These are phyloP conservation scores for Galaxias olidus DNA, from an alignment of 2,797 vertebrate species.

Conservation along the genomic window DNA sequence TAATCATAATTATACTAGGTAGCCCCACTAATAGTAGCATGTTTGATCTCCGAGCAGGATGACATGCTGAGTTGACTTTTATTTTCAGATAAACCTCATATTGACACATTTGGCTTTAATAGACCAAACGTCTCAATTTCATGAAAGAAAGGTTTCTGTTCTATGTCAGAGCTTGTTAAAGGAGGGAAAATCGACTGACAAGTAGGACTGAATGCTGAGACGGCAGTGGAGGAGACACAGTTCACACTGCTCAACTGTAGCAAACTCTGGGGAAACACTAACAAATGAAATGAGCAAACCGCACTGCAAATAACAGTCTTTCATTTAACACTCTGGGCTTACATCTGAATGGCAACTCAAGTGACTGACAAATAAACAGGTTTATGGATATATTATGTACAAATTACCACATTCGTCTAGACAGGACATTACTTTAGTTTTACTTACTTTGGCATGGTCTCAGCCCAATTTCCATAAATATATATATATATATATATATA, in stretches of 20 bases:
- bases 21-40: not conserved
- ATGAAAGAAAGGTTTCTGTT: conserved; percentile 44
- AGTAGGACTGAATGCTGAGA: conserved; percentile 55
- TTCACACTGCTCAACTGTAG: conserved; percentile 58
- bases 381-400: conserved; percentile 70
- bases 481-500: conserved; percentile 51
- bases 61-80: conserved; percentile 29
- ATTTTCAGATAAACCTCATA: conserved; percentile 23
- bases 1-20: not conserved
- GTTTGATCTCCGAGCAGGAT: conserved; percentile 23
- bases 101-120: conserved; percentile 38
- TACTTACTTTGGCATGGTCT: conserved; percentile 53
- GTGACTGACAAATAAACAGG: conserved; percentile 65
- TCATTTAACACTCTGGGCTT: conserved; percentile 65
- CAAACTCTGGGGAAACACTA: conserved; percentile 68
- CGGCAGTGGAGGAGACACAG: conserved; percentile 57
- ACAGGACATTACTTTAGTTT: conserved; percentile 62
- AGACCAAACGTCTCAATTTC: conserved; percentile 16
- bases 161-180: conserved; percentile 27
- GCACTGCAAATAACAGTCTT: conserved; percentile 73
- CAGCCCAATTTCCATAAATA: conserved; percentile 52
- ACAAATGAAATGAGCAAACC: conserved; percentile 81
- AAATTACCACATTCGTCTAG: conserved; percentile 72
- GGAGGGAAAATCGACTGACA: conserved; percentile 24
- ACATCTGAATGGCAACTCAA: conserved; percentile 60